Percentiles rank a stretch among this genome's conserved stretches.
Conservation (phyloP, 1,140 invertebrate genomes). For the Anastrepha ludens region DNA sequence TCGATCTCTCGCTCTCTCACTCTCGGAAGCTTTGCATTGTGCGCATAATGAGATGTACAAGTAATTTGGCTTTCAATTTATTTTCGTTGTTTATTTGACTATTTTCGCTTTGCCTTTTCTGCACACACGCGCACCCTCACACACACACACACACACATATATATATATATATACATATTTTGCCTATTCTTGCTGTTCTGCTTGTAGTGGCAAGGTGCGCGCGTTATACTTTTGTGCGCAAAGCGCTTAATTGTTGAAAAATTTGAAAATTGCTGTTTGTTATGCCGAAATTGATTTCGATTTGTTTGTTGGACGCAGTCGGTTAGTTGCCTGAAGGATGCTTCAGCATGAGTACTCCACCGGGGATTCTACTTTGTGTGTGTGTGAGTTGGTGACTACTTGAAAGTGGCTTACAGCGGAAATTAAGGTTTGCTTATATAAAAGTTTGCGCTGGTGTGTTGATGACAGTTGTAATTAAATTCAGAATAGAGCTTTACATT, state of each 20-base stretch:
- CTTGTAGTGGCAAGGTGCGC: neutral
- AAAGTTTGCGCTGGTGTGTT: slow-evolving; percentile 1
- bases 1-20: neutral
- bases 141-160: too few species aligned
- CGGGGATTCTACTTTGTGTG: neutral
- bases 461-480: slow-evolving; percentile 48
- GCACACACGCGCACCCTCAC: too few species aligned
- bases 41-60: slow-evolving; percentile 47
- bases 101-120: neutral
- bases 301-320: slow-evolving; percentile 27
- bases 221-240: neutral
- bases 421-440: slow-evolving; percentile 26
- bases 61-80: slow-evolving; percentile 52
- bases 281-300: slow-evolving; percentile 45
- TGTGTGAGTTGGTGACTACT: neutral
- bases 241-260: slow-evolving; percentile 34
- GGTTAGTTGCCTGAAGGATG: slow-evolving; percentile 1
- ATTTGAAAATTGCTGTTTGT: slow-evolving; percentile 47
- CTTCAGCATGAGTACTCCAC: neutral
- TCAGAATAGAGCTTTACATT: slow-evolving; percentile 30
- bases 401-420: slow-evolving; percentile 26
- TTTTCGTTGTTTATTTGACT: slow-evolving; percentile 30
- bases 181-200: neutral
- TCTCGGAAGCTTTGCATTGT: neutral
- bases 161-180: too few species aligned